Evolutionary conservation across 2,888 invertebrate genomes (phyloP).

Genomic region (Erannis defoliaria): DNA sequence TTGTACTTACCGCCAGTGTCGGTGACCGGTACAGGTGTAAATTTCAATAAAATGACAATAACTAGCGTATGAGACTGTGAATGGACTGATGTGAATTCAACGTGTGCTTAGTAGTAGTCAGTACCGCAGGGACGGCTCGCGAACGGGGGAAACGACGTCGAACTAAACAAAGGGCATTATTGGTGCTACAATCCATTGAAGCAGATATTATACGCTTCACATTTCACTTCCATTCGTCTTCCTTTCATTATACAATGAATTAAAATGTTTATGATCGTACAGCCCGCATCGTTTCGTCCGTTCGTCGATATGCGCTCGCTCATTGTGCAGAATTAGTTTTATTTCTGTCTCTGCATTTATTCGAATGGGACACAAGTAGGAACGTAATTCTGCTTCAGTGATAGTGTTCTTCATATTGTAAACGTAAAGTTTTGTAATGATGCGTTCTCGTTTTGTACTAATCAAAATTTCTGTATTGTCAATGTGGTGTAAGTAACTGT

Average conservation of each 20-base stretch:
- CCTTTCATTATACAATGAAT: conserved; percentile 28
- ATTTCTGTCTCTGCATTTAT: conserved; percentile 82
- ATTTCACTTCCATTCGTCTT: conserved; percentile 27
- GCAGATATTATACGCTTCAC: conserved; percentile 10
- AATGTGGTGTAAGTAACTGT: conserved; percentile 49
- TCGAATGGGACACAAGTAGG: conserved; percentile 72
- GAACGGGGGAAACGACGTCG: conserved; percentile 43
- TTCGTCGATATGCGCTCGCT: conserved; percentile 52
- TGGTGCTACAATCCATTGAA: conserved; percentile 27
- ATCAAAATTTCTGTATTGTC: conserved; percentile 53
- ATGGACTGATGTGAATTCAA: conserved; percentile 55
- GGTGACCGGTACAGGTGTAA: conserved; percentile 73
- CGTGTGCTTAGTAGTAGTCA: conserved; percentile 51
- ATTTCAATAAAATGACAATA: conserved; percentile 80
- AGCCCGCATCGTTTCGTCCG: conserved; percentile 44
- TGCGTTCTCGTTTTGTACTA: conserved; percentile 58
- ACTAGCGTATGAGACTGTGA: conserved; percentile 66
- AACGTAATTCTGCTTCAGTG: conserved; percentile 59
- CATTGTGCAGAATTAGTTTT: conserved; percentile 69
- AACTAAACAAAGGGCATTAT: conserved; percentile 29
- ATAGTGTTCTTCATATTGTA: conserved; percentile 48
- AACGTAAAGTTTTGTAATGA: conserved; percentile 51
- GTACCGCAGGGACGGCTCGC: conserved; percentile 48
- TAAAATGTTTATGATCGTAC: conserved; percentile 5
- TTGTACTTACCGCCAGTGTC: conserved; percentile 60